A percentile compares a stretch with the other conserved stretches of the same genome.
These are phyloP conservation scores for Seriola rivoliana DNA, from an alignment of 2,113 vertebrate species.

Conservation along the genomic window DNA sequence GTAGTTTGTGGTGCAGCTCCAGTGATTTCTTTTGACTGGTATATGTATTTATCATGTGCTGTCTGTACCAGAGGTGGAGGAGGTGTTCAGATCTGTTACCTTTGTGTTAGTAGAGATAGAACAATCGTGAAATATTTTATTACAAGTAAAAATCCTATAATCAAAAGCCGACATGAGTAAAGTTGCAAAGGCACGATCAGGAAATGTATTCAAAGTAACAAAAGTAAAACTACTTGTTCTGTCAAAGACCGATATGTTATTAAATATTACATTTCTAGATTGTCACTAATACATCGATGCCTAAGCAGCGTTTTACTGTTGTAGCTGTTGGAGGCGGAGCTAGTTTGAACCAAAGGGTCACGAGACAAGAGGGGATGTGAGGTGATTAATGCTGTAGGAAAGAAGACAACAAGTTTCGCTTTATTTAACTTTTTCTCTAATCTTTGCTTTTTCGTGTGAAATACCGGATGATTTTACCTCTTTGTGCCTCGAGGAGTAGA, in stretches of 20 bases:
- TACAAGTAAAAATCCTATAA: background rate
- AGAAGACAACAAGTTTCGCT: background rate
- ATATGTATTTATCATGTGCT: background rate
- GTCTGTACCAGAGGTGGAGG: background rate
- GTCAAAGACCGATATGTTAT: background rate
- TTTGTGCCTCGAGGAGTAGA: too few relatives aligned
- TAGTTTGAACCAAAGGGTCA: background rate
- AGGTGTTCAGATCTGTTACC: background rate
- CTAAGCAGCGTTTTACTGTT: background rate
- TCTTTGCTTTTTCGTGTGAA: background rate
- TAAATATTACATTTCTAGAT: background rate
- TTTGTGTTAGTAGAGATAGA: background rate
- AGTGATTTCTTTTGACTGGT: background rate
- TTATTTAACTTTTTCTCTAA: background rate
- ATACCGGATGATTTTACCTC: background rate
- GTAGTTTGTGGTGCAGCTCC: background rate
- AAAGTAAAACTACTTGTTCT: background rate
- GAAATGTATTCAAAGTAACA: background rate
- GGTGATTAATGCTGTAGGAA: background rate
- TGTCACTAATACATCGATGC: background rate
- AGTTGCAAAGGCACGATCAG: background rate
- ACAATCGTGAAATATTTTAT: background rate
- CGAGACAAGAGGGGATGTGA: background rate
- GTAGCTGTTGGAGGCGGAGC: background rate
- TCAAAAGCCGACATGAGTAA: background rate